Conservation (phyloP, 2,888 invertebrate species). For the Watsonalla binaria region DNA sequence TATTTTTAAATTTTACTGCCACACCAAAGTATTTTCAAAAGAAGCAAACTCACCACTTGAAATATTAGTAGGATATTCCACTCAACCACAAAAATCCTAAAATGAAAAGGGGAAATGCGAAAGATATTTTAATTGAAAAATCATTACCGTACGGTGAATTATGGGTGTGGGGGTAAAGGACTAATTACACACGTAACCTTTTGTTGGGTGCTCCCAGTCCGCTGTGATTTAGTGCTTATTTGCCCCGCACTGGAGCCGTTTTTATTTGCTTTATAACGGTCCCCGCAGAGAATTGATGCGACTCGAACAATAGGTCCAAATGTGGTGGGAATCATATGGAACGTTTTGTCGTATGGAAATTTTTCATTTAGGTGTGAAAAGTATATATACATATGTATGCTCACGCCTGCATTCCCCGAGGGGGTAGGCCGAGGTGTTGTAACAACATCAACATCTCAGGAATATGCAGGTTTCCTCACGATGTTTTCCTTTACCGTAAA, state of each 20-base stretch:
- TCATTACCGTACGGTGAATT: slow-evolving; percentile 59
- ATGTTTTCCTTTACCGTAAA: too few relatives aligned
- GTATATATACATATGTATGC: too few relatives aligned
- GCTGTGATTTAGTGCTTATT: slow-evolving; percentile 47
- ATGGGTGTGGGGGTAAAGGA: slow-evolving; percentile 56
- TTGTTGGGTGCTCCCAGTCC: slow-evolving; percentile 35
- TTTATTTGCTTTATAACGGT: neutral
- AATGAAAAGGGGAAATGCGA: slow-evolving; percentile 9
- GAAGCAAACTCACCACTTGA: too few relatives aligned
- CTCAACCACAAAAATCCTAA: neutral
- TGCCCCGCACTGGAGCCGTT: slow-evolving; percentile 21
- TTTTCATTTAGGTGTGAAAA: neutral
- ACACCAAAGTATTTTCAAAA: too few relatives aligned
- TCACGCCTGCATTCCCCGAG: too few relatives aligned
- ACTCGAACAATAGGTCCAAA: neutral
- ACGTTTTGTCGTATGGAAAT: neutral
- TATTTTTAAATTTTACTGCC: too few relatives aligned
- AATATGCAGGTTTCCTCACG: too few relatives aligned
- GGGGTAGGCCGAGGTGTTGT: too few relatives aligned
- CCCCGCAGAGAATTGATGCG: neutral
- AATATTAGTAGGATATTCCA: too few relatives aligned
- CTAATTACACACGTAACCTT: slow-evolving; percentile 56
- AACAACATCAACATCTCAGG: too few relatives aligned
- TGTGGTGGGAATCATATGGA: neutral
- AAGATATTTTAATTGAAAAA: slow-evolving; percentile 60